phyloP scores from a whole-genome alignment of 2,888 invertebrate species.

The Polydrusus pterygomalis region DNA sequence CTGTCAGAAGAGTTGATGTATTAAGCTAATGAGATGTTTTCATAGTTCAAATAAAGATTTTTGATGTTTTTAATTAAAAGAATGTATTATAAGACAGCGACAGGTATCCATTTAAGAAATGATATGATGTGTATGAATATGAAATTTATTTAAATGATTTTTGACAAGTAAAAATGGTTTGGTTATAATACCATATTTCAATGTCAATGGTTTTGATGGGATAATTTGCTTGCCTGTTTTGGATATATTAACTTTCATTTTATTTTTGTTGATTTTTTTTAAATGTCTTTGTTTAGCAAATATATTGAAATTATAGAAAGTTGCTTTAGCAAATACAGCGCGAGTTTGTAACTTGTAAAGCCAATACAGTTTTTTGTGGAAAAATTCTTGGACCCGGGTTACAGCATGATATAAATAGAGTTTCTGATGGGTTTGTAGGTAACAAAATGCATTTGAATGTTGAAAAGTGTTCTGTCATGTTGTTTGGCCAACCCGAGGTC shows the following conservation, averaged over 20 bases:
- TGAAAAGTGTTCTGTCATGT: no score
- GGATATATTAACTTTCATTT: background rate
- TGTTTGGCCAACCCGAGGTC: no score
- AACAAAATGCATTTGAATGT: no score
- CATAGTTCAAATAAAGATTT: constrained; percentile 26
- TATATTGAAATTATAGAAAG: no score
- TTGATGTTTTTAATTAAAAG: constrained; percentile 22
- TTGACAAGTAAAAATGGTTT: constrained; percentile 18
- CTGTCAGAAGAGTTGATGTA: constrained; percentile 37
- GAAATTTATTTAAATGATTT: constrained; percentile 29
- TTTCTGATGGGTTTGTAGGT: no score
- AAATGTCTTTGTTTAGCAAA: no score
- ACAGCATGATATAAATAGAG: no score
- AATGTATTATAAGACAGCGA: constrained; percentile 3
- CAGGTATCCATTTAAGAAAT: constrained; percentile 22
- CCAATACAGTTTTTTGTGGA: no score
- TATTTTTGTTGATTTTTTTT: background rate
- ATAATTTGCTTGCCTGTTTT: constrained; percentile 14
- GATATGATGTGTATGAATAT: constrained; percentile 1
- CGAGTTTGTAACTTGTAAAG: no score
- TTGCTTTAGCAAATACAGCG: no score
- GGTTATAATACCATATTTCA: constrained; percentile 3
- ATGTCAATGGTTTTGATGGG: constrained; percentile 4
- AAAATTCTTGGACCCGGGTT: no score
- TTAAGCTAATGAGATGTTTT: constrained; percentile 19